A percentile compares a stretch with the other conserved stretches of the same genome.
Conservation (phyloP, 2,888 invertebrate species). For the Nemoura dubitans region DNA sequence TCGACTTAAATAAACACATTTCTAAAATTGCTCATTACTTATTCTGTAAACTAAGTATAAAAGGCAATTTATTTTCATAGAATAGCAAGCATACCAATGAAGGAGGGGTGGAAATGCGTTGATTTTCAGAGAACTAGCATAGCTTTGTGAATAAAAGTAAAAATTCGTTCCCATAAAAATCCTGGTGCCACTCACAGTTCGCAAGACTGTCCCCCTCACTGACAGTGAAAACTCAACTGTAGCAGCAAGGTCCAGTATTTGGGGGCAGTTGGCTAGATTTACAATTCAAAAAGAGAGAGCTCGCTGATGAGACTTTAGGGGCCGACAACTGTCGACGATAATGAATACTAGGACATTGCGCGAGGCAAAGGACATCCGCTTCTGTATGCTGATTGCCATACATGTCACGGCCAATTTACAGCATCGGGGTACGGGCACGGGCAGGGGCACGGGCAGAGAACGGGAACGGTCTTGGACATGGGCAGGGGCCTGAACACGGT, state of each 20-base stretch:
- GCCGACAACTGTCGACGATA: neutral
- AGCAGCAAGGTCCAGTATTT: neutral
- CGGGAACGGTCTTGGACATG: too few relatives aligned
- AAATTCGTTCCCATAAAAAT: neutral
- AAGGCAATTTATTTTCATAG: constrained; percentile 22
- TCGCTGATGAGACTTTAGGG: neutral
- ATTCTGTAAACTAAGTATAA: constrained; percentile 16
- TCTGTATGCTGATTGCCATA: neutral
- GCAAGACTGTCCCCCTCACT: neutral
- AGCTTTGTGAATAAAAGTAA: neutral
- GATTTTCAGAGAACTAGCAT: constrained; percentile 30
- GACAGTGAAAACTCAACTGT: neutral
- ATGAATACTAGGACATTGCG: constrained; percentile 28
- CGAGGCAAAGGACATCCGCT: constrained; percentile 20
- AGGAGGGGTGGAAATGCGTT: constrained; percentile 45
- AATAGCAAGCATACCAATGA: constrained; percentile 44
- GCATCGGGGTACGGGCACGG: too few relatives aligned
- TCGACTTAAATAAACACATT: constrained; percentile 15
- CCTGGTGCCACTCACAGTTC: neutral
- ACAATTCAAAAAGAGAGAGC: constrained; percentile 14
- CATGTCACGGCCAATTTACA: too few relatives aligned
- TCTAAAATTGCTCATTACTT: constrained; percentile 23
- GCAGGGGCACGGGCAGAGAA: too few relatives aligned
- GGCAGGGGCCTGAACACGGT: too few relatives aligned
- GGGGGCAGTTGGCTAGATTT: neutral